Evolutionary conservation across 2,113 vertebrate species (phyloP), one percentile per base, ranked within the genome.

Genomic region (mouse (Mus musculus)): DNA sequence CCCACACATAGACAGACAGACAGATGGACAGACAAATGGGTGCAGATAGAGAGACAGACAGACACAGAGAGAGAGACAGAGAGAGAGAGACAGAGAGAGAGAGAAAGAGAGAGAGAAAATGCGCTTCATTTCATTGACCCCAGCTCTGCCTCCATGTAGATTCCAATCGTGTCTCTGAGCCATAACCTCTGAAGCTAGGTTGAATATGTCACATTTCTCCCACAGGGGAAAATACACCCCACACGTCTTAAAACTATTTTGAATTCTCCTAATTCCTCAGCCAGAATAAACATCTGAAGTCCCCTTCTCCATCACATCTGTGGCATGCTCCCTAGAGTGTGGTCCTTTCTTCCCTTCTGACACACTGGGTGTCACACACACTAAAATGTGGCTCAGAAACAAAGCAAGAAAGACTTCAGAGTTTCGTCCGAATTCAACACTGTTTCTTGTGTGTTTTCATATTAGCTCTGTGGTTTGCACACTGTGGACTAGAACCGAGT

Each of bases 241-340:
- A 59, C 19, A 22, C 11, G 24, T 90, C 52, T 88, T 67, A 93
- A 84, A 95, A 0, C 8, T 46, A 63, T 72, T 90, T 72, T 73
- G n/a, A 76, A 81, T 92, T 90, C 61, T 42, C 77, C n/a, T 85
- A 46, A 52, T 69, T 96, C 63, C 91, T 97, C 76, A 89, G 52
- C 61, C 85, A 76, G 24, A 90, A 54, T 91, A 80, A 63, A 14
- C 7, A 36, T 61, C 26, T n/a, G 71, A n/a, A 13, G 1, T 69
- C 28, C 10, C 69, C 26, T 90, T 88, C 90, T 36, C 42, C 33
- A 9, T 88, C 81, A 56, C 13, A 56, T 49, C 54, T 39, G 73
- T 22, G n/a, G n/a, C n/a, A 16, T 16, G 4, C 2, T 82, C 81
- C 86, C 76, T 92, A 77, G 88, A 92, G 24, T 39, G 59, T 76